Evolutionary conservation across 2,888 invertebrate genomes (phyloP).

Genomic region (Synanthedon myopaeformis): DNA sequence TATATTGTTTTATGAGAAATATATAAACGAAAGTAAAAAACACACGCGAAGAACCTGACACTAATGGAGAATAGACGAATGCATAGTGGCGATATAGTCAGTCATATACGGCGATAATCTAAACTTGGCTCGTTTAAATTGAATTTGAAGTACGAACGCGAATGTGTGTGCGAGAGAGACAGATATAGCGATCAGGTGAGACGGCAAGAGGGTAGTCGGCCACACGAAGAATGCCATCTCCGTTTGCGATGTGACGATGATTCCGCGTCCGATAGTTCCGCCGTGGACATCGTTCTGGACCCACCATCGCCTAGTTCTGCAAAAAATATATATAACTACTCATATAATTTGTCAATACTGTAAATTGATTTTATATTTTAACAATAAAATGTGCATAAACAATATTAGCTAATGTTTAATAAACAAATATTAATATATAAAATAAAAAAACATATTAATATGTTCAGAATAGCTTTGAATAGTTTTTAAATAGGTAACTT

Average conservation of each 20-base stretch:
- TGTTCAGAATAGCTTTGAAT: no score
- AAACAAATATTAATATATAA: no score
- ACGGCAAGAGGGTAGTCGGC: slow-evolving; percentile 52
- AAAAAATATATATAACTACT: slow-evolving; percentile 7
- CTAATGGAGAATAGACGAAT: no score
- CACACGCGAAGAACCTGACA: no score
- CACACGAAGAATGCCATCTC: slow-evolving; percentile 62
- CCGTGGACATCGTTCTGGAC: slow-evolving; percentile 57
- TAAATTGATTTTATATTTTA: background rate
- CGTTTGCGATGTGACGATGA: slow-evolving; percentile 42
- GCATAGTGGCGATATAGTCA: no score
- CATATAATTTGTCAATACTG: no score
- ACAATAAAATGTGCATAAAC: slow-evolving; percentile 11
- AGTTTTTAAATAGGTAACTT: no score
- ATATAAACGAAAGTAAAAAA: no score
- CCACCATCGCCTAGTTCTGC: slow-evolving; percentile 51
- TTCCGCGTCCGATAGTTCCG: slow-evolving; percentile 54
- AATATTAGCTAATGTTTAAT: no score
- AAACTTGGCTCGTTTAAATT: background rate
- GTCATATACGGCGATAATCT: no score
- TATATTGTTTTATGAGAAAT: no score
- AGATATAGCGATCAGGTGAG: slow-evolving; percentile 42
- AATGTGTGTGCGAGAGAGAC: background rate
- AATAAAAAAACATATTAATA: no score
- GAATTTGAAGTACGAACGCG: background rate